Evolutionary conservation across 2,113 vertebrate genomes (phyloP).

Genomic region (Xiphophorus hellerii): DNA sequence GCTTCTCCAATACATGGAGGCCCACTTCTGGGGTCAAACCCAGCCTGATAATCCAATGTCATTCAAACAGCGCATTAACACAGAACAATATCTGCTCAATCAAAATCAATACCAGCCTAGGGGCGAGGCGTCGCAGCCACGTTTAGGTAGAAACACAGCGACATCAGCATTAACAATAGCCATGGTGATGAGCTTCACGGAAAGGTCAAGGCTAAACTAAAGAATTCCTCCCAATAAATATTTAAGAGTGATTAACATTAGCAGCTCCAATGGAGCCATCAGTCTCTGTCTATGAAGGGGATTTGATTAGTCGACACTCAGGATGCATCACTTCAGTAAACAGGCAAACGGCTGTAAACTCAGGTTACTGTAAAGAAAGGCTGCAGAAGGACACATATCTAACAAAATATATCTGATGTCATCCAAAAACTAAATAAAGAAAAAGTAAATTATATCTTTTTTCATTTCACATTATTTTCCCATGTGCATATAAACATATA

Average conservation of each 20-base stretch:
- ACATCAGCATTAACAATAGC: conserved; percentile 64
- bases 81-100: conserved; percentile 60
- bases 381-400: too few species aligned
- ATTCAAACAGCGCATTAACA: conserved; percentile 67
- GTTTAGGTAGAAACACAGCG: conserved; percentile 55
- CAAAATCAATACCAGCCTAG: conserved; percentile 76
- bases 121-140: conserved; percentile 25
- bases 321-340: conserved; percentile 43
- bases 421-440: too few species aligned
- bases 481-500: too few species aligned
- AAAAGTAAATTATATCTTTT: too few species aligned
- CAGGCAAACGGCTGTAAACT: too few species aligned
- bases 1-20: conserved; percentile 18
- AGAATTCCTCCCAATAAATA: conserved; percentile 80
- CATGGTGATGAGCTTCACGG: conserved; percentile 75
- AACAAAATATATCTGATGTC: too few species aligned
- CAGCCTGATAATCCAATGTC: conserved; percentile 73
- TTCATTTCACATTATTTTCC: too few species aligned
- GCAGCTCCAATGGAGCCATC: conserved; percentile 77
- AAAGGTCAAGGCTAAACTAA: conserved; percentile 84
- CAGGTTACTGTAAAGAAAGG: too few species aligned
- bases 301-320: conserved; percentile 73
- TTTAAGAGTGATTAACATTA: conserved; percentile 80
- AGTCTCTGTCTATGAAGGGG: conserved; percentile 54
- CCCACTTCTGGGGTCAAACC: conserved; percentile 48